These are phyloP conservation scores for Oreochromis niloticus DNA, from an alignment of 2,113 vertebrate genomes.

Conservation along the genomic window DNA sequence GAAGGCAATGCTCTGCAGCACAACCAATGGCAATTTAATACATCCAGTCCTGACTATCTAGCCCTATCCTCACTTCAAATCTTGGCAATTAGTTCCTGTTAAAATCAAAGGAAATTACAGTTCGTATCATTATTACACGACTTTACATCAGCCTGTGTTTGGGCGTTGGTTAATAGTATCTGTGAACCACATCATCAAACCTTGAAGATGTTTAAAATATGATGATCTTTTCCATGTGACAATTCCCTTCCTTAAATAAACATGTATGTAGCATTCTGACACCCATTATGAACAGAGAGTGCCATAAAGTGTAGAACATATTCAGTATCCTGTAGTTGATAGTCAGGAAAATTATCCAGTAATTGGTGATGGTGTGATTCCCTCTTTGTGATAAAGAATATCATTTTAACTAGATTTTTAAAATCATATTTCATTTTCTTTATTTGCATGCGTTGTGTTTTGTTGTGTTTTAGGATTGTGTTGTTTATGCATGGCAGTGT, in stretches of 20 bases:
- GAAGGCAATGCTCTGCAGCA: background rate
- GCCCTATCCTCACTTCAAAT: background rate
- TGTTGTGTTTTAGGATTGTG: background rate
- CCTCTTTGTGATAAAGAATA: background rate
- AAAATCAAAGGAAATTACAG: conserved; percentile 19
- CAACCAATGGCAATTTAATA: conserved; percentile 4
- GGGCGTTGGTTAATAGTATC: background rate
- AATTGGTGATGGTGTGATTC: background rate
- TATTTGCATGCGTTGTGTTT: background rate
- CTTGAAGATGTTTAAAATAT: background rate
- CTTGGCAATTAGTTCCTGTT: conserved; percentile 31
- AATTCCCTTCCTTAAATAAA: background rate
- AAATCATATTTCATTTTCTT: background rate
- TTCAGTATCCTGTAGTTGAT: background rate
- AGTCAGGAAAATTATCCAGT: background rate
- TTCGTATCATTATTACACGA: conserved; percentile 24
- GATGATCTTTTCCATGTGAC: background rate
- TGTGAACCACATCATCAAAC: conserved; percentile 5
- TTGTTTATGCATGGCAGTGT: background rate
- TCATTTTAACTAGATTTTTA: background rate
- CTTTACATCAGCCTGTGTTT: conserved; percentile 23
- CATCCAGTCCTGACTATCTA: background rate
- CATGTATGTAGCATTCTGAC: background rate
- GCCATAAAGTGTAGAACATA: background rate
- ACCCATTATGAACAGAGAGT: background rate